Conservation (phyloP, 1,140 invertebrate species). For the Diachasma alloeum region DNA sequence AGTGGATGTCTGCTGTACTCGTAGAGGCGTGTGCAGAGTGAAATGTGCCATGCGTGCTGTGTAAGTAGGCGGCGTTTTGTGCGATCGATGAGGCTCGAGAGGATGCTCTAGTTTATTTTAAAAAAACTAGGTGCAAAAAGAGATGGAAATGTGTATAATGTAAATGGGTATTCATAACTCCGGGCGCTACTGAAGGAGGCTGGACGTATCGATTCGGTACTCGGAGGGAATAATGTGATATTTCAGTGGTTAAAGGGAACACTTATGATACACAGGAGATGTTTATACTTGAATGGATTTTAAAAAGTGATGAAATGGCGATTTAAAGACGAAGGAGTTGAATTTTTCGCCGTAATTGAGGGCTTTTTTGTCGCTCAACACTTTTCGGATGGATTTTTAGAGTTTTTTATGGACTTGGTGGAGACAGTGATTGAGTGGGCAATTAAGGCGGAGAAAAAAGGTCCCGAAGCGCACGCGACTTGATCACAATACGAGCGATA, state of each 20-base stretch:
- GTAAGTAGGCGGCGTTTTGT: slow-evolving; percentile 35
- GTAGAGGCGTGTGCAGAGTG: slow-evolving; percentile 31
- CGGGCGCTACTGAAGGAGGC: background rate
- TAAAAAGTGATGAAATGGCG: too few relatives aligned
- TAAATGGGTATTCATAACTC: background rate
- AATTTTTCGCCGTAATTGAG: too few relatives aligned
- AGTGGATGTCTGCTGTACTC: background rate
- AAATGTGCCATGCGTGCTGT: slow-evolving; percentile 37
- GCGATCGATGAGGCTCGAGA: slow-evolving; percentile 32
- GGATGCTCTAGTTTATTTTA: slow-evolving; percentile 26
- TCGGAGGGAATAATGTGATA: background rate
- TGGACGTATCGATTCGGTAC: background rate
- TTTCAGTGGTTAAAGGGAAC: background rate
- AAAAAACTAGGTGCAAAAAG: slow-evolving; percentile 5
- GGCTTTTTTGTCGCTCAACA: too few relatives aligned
- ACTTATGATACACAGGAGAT: background rate
- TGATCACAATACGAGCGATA: background rate
- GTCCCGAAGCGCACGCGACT: too few relatives aligned
- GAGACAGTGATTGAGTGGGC: background rate
- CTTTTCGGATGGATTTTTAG: too few relatives aligned
- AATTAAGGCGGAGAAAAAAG: too few relatives aligned
- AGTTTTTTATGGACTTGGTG: background rate
- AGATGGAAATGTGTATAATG: background rate
- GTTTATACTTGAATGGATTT: background rate
- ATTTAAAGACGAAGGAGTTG: too few relatives aligned